Evolutionary conservation across 2,113 vertebrate genomes (phyloP), one percentile per base, ranked within the genome.

Genomic region (Brachyistius frenatus): DNA sequence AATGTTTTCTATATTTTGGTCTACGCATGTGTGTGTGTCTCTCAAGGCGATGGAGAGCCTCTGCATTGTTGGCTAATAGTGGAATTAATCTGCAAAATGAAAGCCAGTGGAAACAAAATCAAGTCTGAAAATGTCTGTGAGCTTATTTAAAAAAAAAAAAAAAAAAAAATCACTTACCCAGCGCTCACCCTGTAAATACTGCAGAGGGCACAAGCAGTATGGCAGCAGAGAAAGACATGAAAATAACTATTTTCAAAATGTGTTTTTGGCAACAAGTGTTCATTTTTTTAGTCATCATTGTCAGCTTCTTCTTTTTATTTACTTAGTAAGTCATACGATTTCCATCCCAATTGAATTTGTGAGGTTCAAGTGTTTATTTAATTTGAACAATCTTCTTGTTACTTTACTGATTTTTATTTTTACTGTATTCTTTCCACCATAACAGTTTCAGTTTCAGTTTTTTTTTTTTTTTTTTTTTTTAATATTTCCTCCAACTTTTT

Each of bases 71-170:
- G 50, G 73, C 15, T 68, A 66, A 68, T n/a, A 16, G 54, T 50
- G 10, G 58, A 56, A 80, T 82, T 84, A 61, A 79, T 67, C 61
- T 10, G 7, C 7, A 16, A 62, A 73, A 88, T 75, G 66, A 76
- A 73, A 57, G 61, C 31, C 58, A 57, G 16, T 31, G 1, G 32
- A 58, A 46, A 68, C 56, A 71, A 41, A 58, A 46, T 64, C 56
- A 71, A 41, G 50, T 50, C 61, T 76, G 36, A 37, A 52, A 70
- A 49, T 61, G 7, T 76, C 54, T 36, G 6, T 50, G 32, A 75
- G 61, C 68, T 84, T 33, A 46, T 86, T 75, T 79, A 47, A 73
- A 31, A 77, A 84, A 23, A 23, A 23, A 77, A 84, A 23, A 23
- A 23, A 23, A 23, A 23, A 23, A 23, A 23, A 23, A 63, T 35